Conservation (phyloP, 2,797 vertebrate species). For the Sebastolobus alascanus region DNA sequence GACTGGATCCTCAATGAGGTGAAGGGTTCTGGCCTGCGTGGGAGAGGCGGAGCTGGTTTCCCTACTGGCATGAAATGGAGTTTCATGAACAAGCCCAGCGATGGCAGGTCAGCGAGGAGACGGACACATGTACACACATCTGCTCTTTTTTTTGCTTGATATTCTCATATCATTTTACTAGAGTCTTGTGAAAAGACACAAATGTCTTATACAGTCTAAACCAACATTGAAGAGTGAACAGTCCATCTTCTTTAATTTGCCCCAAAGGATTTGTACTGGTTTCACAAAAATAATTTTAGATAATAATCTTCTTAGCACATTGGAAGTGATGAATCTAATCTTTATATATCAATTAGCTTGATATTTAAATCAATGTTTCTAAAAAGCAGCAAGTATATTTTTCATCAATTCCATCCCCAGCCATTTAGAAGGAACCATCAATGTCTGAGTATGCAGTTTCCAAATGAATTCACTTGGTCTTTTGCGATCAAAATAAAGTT, state of each 20-base stretch:
- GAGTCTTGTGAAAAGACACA: not conserved
- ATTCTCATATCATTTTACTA: not conserved
- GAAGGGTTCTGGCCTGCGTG: constrained; percentile 93
- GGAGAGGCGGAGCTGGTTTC: constrained; percentile 95
- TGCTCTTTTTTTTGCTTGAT: not conserved
- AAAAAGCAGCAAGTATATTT: not conserved
- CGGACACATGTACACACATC: not conserved
- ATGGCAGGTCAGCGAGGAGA: constrained; percentile 88
- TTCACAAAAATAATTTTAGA: not conserved
- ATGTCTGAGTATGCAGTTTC: not conserved
- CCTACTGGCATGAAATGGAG: constrained; percentile 98
- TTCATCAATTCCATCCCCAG: not conserved
- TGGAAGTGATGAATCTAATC: not conserved
- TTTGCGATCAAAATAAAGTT: not conserved
- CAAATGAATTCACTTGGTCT: not conserved
- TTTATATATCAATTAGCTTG: not conserved
- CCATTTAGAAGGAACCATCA: not conserved
- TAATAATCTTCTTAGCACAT: not conserved
- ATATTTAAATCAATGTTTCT: not conserved
- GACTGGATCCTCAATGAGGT: constrained; percentile 97
- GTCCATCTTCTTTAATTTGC: not conserved
- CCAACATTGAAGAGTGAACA: not conserved
- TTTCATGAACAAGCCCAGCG: constrained; percentile 98
- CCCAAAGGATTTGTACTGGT: not conserved
- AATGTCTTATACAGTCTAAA: not conserved